A percentile compares a stretch with the other conserved stretches of the same genome.
phyloP scores from a whole-genome alignment of 2,888 invertebrate genomes.

The Limnephilus auricula region DNA sequence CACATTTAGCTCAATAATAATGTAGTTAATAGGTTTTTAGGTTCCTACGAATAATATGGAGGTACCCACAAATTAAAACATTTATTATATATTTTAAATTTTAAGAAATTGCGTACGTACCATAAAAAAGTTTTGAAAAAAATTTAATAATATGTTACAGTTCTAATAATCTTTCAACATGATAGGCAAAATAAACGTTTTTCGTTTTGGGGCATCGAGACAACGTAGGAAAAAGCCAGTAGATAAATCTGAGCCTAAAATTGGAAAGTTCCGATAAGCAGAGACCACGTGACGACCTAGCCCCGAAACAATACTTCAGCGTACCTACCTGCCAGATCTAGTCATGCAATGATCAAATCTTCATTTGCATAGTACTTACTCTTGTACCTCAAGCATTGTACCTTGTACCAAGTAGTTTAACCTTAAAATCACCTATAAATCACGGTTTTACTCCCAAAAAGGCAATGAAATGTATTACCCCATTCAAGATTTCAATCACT shows the following conservation, averaged over 20 bases:
- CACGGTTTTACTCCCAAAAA: background rate
- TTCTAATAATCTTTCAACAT: background rate
- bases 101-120: too few relatives aligned
- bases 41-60: too few relatives aligned
- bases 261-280: constrained; percentile 36
- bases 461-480: background rate
- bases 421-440: background rate
- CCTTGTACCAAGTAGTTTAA: background rate
- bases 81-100: too few relatives aligned
- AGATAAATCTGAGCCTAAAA: constrained; percentile 2
- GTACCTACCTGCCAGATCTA: background rate
- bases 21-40: too few relatives aligned
- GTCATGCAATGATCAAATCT: background rate
- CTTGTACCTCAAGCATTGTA: background rate
- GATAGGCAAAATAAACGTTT: background rate
- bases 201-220: background rate
- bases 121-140: too few relatives aligned
- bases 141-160: background rate
- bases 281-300: constrained; percentile 32
- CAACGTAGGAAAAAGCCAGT: background rate
- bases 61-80: too few relatives aligned
- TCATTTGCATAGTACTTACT: background rate
- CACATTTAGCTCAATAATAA: too few relatives aligned
- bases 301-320: background rate
- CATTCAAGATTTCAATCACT: background rate